Conservation (phyloP, 1,140 invertebrate species). For the Dryas iulia region DNA sequence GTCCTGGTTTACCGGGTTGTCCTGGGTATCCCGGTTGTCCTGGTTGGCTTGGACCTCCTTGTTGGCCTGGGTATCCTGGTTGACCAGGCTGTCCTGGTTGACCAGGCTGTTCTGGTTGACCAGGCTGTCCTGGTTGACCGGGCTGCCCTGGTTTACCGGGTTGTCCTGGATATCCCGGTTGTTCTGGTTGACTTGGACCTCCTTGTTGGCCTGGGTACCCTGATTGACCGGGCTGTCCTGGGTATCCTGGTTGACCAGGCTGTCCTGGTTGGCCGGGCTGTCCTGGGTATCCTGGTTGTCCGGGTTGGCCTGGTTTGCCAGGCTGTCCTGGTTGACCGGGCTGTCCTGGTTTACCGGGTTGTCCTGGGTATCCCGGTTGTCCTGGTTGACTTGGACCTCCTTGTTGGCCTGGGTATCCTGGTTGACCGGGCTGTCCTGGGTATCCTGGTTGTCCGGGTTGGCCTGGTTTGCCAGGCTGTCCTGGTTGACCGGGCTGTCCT, state of each 20-base stretch:
- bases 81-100: slow-evolving; percentile 32
- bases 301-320: slow-evolving; percentile 35
- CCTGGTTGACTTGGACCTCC: slow-evolving; percentile 37
- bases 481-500: slow-evolving; percentile 43
- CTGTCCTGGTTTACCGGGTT: slow-evolving; percentile 27
- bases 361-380: slow-evolving; percentile 42
- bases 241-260: slow-evolving; percentile 26
- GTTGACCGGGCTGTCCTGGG: slow-evolving; percentile 26
- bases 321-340: slow-evolving; percentile 30
- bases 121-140: slow-evolving; percentile 26
- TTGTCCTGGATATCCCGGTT: slow-evolving; percentile 29
- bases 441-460: slow-evolving; percentile 33
- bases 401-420: slow-evolving; percentile 30
- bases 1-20: slow-evolving; percentile 30
- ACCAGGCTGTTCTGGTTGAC: slow-evolving; percentile 22
- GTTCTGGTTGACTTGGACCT: slow-evolving; percentile 31
- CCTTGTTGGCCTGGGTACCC: slow-evolving; percentile 23
- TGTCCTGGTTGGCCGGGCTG: slow-evolving; percentile 30
- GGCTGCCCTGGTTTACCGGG: slow-evolving; percentile 33
- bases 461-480: slow-evolving; percentile 37
- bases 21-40: slow-evolving; percentile 33
- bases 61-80: slow-evolving; percentile 15
- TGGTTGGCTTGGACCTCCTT: slow-evolving; percentile 27
- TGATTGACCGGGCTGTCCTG: slow-evolving; percentile 22
- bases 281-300: slow-evolving; percentile 38